Conservation (phyloP, 2,797 vertebrate genomes). For the Graptemys geographica region DNA sequence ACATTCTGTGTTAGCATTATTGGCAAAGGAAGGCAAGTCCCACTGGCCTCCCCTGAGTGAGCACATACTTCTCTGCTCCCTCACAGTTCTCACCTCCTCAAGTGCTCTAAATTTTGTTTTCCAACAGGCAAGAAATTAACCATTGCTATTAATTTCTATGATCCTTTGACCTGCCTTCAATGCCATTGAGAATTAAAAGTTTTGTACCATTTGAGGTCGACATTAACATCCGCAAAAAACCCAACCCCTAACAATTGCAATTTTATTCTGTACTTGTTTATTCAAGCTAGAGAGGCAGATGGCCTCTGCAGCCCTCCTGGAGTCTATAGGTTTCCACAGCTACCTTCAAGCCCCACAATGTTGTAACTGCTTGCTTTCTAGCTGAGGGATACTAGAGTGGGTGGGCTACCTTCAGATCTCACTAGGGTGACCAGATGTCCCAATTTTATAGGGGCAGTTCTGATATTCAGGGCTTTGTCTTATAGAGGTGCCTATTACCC, state of each 20-base stretch:
- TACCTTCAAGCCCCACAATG: background rate
- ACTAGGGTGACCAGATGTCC: background rate
- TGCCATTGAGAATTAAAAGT: background rate
- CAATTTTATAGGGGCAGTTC: too few relatives aligned
- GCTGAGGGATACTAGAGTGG: background rate
- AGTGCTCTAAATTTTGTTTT: background rate
- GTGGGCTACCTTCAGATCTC: background rate
- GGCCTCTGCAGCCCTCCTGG: background rate
- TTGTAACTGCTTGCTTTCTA: background rate
- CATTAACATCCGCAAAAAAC: background rate
- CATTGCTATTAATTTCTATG: background rate
- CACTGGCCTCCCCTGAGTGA: conserved; percentile 26
- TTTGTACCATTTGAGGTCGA: background rate
- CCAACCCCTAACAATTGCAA: background rate
- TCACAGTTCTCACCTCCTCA: background rate
- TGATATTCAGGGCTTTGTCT: too few relatives aligned
- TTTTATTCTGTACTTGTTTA: background rate
- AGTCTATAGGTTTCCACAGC: background rate
- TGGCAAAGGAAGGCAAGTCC: background rate
- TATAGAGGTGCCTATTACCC: too few relatives aligned
- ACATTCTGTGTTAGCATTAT: conserved; percentile 29
- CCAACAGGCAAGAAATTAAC: background rate
- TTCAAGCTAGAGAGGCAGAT: background rate
- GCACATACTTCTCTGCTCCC: background rate
- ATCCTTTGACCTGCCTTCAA: background rate